Evolutionary conservation across 1,140 invertebrate species (phyloP), one percentile per base, ranked within the genome.

Genomic region (Scaptomyza graminum): DNA sequence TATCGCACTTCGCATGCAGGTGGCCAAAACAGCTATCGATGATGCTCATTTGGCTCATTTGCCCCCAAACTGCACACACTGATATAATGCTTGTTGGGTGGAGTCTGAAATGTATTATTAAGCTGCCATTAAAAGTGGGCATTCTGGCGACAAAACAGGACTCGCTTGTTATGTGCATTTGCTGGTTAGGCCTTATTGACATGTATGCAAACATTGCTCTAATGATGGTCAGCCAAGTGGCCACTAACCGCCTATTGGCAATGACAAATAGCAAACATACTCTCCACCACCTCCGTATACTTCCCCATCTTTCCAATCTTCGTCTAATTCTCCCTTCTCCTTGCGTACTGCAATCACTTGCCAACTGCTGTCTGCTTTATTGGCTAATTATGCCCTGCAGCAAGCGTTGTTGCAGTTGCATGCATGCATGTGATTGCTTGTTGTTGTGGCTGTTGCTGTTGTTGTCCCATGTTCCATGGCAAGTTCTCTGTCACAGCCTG

Each of bases 321-420:
- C 8, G 5, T 28, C 13, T 25, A 25, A 43, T 8, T 4, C 16
- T 25, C 46, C 22, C 16, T 25, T 13, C 9, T n/a, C 47, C 31
- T 34, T 34, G 18, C 11, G 44, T 25, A 5, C 37, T 37, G 44
- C 13, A 37, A 8, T 28, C 46, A 47, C 54, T 50, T 43, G 46
- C 9, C 55, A 56, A 56, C 46, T 70, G 50, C 51, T 66, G 62
- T 61, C 63, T 54, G 81, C 66, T 74, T 85, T 85, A 87, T 80
- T 88, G 82, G 79, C 84, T 87, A 87, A 87, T 87, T 87, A 87
- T 76, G 83, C 83, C 83, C 83, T 87, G 79, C 76, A 88, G 37
- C 37, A 70, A 62, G 59, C 67, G 43, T 28, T 39, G 43, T 39
- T 39, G 61, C 54, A 41, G 61, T 52, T 52, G 70, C 50, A 82